A percentile compares a stretch with the other conserved stretches of the same genome.
These are phyloP conservation scores for Gobionotothen gibberifrons DNA, from an alignment of 2,797 vertebrate genomes.

Conservation along the genomic window DNA sequence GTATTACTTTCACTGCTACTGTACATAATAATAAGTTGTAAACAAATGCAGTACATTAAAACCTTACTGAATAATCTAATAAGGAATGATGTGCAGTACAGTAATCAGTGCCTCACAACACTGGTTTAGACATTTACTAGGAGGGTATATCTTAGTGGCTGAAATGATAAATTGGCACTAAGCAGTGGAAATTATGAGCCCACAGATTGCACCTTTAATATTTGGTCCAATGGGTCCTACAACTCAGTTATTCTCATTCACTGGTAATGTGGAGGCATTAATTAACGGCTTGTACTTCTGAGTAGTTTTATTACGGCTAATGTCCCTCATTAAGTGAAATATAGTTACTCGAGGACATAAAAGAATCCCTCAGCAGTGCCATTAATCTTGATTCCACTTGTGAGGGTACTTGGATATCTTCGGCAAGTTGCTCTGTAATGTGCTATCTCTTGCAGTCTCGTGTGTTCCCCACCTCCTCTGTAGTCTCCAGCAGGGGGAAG, in stretches of 20 bases:
- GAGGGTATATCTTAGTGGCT: conserved; percentile 33
- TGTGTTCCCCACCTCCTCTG: conserved; percentile 72
- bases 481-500: conserved; percentile 76
- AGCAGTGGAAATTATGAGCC: conserved; percentile 74
- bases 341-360: conserved; percentile 86
- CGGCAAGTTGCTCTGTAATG: conserved; percentile 65
- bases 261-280: conserved; percentile 82
- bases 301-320: conserved; percentile 88
- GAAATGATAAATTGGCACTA: conserved; percentile 72
- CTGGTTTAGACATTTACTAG: conserved; percentile 49
- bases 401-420: conserved; percentile 79
- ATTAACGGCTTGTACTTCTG: conserved; percentile 87
- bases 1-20: conserved; percentile 25
- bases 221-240: conserved; percentile 83
- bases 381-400: conserved; percentile 88
- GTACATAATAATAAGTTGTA: conserved; percentile 48
- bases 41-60: conserved; percentile 51
- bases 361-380: conserved; percentile 79
- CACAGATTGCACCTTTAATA: conserved; percentile 81
- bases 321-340: conserved; percentile 88
- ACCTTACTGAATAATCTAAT: conserved; percentile 39
- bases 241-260: conserved; percentile 80
- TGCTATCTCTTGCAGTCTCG: conserved; percentile 56
- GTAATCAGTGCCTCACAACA: conserved; percentile 56
- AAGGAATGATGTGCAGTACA: conserved; percentile 35